Evolutionary conservation across 2,797 vertebrate genomes (phyloP).

Genomic region (Zalophus californianus): DNA sequence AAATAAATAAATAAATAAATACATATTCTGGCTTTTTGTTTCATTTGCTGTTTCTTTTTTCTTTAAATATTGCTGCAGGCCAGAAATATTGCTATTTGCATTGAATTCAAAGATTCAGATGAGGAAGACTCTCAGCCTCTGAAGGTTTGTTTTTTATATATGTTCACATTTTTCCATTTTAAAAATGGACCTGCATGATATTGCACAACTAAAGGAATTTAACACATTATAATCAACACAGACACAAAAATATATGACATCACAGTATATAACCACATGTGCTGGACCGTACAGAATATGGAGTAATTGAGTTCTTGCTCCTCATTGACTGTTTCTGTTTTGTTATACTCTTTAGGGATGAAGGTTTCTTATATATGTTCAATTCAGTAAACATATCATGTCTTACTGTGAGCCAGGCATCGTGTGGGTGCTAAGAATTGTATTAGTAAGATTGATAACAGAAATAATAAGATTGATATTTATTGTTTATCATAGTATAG

Average conservation of each 20-base stretch:
- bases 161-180: neutral
- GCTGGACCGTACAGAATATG: neutral
- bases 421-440: neutral
- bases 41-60: neutral
- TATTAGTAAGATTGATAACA: neutral
- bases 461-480: neutral
- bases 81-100: constrained; percentile 96
- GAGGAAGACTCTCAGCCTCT: constrained; percentile 94
- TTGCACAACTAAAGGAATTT: neutral
- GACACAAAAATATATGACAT: neutral
- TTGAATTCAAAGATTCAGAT: constrained; percentile 98
- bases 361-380: neutral
- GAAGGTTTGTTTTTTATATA: constrained; percentile 89
- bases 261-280: neutral
- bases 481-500: neutral
- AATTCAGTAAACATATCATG: neutral
- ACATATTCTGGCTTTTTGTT: neutral
- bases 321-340: neutral
- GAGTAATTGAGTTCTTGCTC: neutral
- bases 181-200: neutral
- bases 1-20: neutral
- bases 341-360: neutral
- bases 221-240: neutral
- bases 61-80: constrained; percentile 89
- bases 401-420: neutral